Evolutionary conservation across 1,140 invertebrate genomes (phyloP).

Genomic region (Pseudomyrmex sp.): DNA sequence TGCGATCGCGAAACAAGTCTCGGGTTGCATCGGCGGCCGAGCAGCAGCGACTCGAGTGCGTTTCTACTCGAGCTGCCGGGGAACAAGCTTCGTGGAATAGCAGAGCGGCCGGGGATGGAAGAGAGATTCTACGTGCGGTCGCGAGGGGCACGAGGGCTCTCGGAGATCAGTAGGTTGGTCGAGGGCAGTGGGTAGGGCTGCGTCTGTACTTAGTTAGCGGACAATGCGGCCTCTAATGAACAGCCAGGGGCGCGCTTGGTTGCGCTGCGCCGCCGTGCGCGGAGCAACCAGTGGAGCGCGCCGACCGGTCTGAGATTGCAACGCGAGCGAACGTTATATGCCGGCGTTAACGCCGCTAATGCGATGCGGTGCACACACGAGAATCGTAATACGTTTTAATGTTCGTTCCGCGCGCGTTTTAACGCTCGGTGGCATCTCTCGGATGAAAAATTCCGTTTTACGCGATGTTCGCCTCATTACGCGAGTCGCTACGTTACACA

Average conservation of each 20-base stretch:
- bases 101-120: constrained; percentile 36
- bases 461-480: constrained; percentile 5
- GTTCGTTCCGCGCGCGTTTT: not conserved
- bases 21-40: constrained; percentile 8
- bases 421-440: not conserved
- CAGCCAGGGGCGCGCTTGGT: constrained; percentile 81
- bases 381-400: constrained; percentile 67
- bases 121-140: constrained; percentile 58
- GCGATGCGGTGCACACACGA: constrained; percentile 53
- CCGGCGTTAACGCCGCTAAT: constrained; percentile 55
- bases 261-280: constrained; percentile 26
- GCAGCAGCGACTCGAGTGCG: not conserved
- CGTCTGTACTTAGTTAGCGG: constrained; percentile 85
- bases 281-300: constrained; percentile 78
- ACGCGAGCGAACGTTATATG: constrained; percentile 75
- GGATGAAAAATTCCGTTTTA: not conserved
- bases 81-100: constrained; percentile 3
- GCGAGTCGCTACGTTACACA: not conserved
- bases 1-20: not conserved
- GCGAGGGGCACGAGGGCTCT: constrained; percentile 62
- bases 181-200: constrained; percentile 74
- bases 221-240: constrained; percentile 85
- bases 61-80: not conserved
- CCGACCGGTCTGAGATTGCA: constrained; percentile 82
- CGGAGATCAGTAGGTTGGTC: constrained; percentile 73